Base-by-base conservation (phyloP, 2,888 invertebrate species). In the Xylophagus ater region DNA sequence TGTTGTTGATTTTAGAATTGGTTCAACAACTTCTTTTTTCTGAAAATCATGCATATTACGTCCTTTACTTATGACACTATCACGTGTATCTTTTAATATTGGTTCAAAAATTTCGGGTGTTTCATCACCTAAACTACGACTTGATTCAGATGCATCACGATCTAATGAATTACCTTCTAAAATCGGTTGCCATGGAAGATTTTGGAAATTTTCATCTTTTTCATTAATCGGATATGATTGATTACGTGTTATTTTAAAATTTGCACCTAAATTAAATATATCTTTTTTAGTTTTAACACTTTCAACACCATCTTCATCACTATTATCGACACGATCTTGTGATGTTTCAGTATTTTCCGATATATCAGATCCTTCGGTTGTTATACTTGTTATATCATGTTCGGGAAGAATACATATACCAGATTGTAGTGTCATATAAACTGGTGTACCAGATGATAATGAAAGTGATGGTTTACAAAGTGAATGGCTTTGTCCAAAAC, bases 401-500 rank as follows among this genome's bases (percentile, higher is more conserved):
- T 69, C 65, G 34, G 76, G 75, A 46, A 80, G 64, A 56, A 76
- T 74, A 55, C 89, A 90, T 50, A 86, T 78, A 3, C 86, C 87
- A 0, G 82, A 74, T 52, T 78, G 76, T 3, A 90, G 69, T 2
- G 80, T 79, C 45, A 89, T 61, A 37, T 77, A 76, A 2, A 83
- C 72, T 0, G 85, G 73, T 39, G 73, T 72, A 6, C 82, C 85
- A 1, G 85, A 81, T 47, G 80, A 73, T 19, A 90, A 63, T 37
- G 78, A 73, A 20, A 87, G 66, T 37, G 78, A 80, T 48, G 79
- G 76, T 50, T 80, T 80, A 57, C 89, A 90, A 41, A 85, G 74
- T 1, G 89, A 88, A 41, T 81, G 76, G 45, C 82, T 84, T 56
- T 82, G 80, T 10, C 88, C 85, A 55, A 83, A 86, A 58, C 87